Percentiles rank a stretch among this genome's conserved stretches.
phyloP scores from a whole-genome alignment of 2,113 vertebrate species.

The Halichoerus grypus region DNA sequence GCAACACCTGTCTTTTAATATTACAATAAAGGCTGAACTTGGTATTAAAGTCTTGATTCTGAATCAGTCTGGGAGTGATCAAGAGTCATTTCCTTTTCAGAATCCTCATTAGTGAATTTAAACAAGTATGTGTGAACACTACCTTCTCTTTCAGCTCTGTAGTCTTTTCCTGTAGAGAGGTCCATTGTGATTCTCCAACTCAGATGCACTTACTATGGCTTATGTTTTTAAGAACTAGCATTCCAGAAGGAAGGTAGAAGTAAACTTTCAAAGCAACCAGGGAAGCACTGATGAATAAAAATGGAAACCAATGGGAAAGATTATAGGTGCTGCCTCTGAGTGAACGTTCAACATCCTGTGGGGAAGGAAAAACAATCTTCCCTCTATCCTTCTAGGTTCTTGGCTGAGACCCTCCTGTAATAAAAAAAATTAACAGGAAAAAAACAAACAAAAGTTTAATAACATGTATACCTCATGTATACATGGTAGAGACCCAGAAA shows the following conservation, averaged over 20 bases:
- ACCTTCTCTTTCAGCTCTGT: conserved; percentile 75
- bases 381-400: not conserved
- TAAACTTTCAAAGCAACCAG: conserved; percentile 82
- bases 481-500: not conserved
- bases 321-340: conserved; percentile 87
- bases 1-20: not conserved
- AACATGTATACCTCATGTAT: not conserved
- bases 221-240: conserved; percentile 89
- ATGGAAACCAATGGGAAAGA: conserved; percentile 78
- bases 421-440: not conserved
- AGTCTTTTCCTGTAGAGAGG: conserved; percentile 39
- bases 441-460: not conserved
- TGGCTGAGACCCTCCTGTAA: not conserved
- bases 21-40: not conserved
- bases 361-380: not conserved
- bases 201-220: conserved; percentile 83
- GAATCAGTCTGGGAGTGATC: not conserved
- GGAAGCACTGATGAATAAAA: conserved; percentile 80
- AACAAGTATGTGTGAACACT: not conserved
- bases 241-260: conserved; percentile 87
- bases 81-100: conserved; percentile 59
- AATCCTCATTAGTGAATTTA: conserved; percentile 43
- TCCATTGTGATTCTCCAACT: conserved; percentile 85
- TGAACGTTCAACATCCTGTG: conserved; percentile 74
- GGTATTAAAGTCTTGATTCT: not conserved